Evolutionary conservation across 2,113 vertebrate species (phyloP), one percentile per base, ranked within the genome.

Genomic region (Antechinus flavipes): DNA sequence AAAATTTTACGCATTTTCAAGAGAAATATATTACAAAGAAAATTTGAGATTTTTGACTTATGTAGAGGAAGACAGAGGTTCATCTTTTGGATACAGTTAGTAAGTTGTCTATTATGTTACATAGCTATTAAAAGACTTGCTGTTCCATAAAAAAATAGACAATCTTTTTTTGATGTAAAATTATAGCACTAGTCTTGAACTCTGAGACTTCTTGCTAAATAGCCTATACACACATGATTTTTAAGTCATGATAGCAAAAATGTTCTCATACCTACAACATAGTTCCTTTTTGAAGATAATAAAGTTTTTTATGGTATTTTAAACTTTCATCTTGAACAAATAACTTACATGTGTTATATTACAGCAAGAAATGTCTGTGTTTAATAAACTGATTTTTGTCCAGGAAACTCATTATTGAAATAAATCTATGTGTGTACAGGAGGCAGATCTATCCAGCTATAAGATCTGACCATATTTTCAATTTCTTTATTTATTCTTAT

Each of bases 1-100:
- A 93, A 89, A 94, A 89, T 97, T 93, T 96, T 95, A 97, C 97
- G 96, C 95, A 97, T 93, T 97, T 97, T 97, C 97, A 97, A 7
- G 96, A 95, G 96, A 94, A 95, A 93, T 95, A 96, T 93, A 96
- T 94, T 95, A 49, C 84, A 93, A 97, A 30, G 76, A 95, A 95
- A 96, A 49, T 90, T 96, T 61, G 96, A 94, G 93, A 94, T 56
- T 96, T 96, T 53, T 90, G 96, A 1, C 7, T 91, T 68, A 49
- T 50, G 91, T 94, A 30, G 92, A 93, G 25, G 93, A 97, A 96
- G 2, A 16, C 56, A 97, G 61, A 96, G 55, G 90, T 46, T 89
- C 6, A 53, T 35, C 2, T 94, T 96, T 96, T 92, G 8, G 19
- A 50, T 55, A 10, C 30, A 91, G 16, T 95, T 94, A 56, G 95